These are phyloP conservation scores for Drosophila kurseongensis DNA, from an alignment of 1,140 invertebrate species.

Conservation along the genomic window DNA sequence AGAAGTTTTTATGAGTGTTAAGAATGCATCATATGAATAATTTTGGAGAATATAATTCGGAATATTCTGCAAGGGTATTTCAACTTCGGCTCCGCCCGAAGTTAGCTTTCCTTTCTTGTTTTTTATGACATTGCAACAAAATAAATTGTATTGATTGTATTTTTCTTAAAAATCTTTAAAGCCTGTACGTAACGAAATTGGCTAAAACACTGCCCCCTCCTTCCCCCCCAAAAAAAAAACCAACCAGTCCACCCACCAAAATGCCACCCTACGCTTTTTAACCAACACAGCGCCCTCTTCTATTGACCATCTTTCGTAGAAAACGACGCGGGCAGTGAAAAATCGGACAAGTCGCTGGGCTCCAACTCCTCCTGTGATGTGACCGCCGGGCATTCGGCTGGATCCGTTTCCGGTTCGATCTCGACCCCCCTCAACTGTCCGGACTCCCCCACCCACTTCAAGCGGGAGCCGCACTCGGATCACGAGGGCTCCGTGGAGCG, in stretches of 20 bases:
- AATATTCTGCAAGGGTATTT: too few species aligned
- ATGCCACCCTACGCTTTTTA: constrained; percentile 60
- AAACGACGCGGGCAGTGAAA: constrained; percentile 78
- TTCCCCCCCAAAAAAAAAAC: neutral
- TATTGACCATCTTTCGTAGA: constrained; percentile 65
- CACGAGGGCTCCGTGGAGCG: constrained; percentile 85
- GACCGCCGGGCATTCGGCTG: constrained; percentile 45
- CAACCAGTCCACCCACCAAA: constrained; percentile 2
- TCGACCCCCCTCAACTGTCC: constrained; percentile 49
- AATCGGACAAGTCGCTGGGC: constrained; percentile 79
- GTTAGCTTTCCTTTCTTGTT: too few species aligned
- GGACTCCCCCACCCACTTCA: constrained; percentile 78
- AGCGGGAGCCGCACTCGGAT: constrained; percentile 78
- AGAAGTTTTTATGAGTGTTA: too few species aligned
- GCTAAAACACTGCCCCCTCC: neutral
- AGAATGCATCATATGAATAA: too few species aligned
- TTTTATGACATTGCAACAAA: too few species aligned
- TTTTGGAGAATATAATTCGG: too few species aligned
- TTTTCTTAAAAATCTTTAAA: too few species aligned
- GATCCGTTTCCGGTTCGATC: constrained; percentile 24
- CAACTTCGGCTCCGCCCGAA: too few species aligned
- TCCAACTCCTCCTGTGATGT: constrained; percentile 72
- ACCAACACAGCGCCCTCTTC: constrained; percentile 72
- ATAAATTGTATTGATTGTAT: too few species aligned
- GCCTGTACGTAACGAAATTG: too few species aligned